Conservation (phyloP, 2,888 invertebrate genomes). For the Cylloceria caligata region DNA sequence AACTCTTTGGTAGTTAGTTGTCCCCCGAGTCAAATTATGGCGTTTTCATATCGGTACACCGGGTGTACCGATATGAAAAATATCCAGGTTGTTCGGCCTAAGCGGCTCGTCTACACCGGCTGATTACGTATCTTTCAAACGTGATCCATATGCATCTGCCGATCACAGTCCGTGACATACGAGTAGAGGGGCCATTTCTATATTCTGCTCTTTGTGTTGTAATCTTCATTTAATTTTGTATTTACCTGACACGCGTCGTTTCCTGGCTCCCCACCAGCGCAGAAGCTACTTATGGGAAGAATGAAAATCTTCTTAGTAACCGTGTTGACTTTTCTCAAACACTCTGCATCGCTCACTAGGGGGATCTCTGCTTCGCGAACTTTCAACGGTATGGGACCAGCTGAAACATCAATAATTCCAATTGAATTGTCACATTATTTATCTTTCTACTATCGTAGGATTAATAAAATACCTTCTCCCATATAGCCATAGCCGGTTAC, state of each 20-base stretch:
- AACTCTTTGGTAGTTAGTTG: too few species aligned
- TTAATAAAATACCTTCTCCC: constrained; percentile 91
- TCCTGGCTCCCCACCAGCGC: constrained; percentile 96
- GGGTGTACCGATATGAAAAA: too few species aligned
- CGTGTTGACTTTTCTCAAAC: constrained; percentile 96
- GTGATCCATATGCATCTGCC: too few species aligned
- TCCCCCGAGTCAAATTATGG: too few species aligned
- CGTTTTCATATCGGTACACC: too few species aligned
- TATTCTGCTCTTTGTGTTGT: too few species aligned
- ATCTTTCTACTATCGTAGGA: not conserved
- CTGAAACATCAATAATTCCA: constrained; percentile 84
- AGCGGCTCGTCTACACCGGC: too few species aligned
- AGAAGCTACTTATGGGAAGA: constrained; percentile 96
- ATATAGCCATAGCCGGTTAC: constrained; percentile 98
- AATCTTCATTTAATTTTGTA: too few species aligned
- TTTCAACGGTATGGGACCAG: constrained; percentile 95
- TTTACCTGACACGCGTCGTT: constrained; percentile 96
- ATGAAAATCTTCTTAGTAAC: constrained; percentile 98
- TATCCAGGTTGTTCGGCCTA: too few species aligned
- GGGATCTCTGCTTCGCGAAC: constrained; percentile 96
- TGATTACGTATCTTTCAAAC: too few species aligned
- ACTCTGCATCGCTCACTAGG: constrained; percentile 96
- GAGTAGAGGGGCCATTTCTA: too few species aligned
- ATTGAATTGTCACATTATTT: not conserved
- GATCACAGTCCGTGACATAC: too few species aligned